Percentiles rank a stretch among this genome's conserved stretches.
phyloP scores from a whole-genome alignment of 2,797 vertebrate genomes.

The Danio albolineatus region DNA sequence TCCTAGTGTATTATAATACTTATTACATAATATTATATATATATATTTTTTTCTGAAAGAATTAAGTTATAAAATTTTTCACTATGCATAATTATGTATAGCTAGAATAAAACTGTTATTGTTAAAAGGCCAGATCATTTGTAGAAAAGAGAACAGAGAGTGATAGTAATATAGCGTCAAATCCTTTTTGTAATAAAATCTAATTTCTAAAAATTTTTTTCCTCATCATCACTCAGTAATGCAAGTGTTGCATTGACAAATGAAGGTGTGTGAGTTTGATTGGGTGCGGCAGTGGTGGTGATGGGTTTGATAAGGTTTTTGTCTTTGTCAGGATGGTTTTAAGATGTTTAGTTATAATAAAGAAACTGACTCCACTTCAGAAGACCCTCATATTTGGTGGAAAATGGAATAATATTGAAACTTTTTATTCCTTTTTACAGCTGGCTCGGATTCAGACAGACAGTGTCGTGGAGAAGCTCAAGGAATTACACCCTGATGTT shows the following conservation, averaged over 20 bases:
- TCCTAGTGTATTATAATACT: too few relatives aligned
- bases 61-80: too few relatives aligned
- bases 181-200: too few relatives aligned
- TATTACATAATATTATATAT: too few relatives aligned
- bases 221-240: not conserved
- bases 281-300: constrained; percentile 18
- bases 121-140: too few relatives aligned
- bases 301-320: constrained; percentile 36
- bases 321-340: constrained; percentile 26
- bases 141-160: too few relatives aligned
- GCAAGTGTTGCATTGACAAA: not conserved
- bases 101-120: too few relatives aligned
- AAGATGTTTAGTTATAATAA: constrained; percentile 8
- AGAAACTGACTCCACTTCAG: not conserved
- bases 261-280: not conserved
- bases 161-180: too few relatives aligned
- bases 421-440: constrained; percentile 69
- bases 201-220: not conserved
- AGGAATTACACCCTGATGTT: constrained; percentile 81
- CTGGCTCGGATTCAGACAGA: constrained; percentile 95
- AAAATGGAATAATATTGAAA: not conserved
- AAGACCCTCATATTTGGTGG: not conserved
- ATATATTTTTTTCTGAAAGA: too few relatives aligned
- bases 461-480: constrained; percentile 85
- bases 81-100: too few relatives aligned